Conservation (phyloP, 2,888 invertebrate species). For the Spisula subtruncata region DNA sequence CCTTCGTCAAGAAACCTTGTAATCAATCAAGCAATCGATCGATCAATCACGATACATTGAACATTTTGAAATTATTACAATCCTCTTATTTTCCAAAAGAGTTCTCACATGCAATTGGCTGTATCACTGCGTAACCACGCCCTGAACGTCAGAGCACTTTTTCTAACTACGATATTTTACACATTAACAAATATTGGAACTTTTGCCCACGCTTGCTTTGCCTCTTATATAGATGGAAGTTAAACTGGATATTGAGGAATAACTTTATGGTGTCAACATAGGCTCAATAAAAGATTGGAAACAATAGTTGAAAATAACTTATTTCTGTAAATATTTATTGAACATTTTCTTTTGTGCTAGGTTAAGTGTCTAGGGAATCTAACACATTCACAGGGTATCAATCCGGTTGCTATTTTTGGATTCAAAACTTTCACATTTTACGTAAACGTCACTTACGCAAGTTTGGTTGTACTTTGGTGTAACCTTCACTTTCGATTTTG, state of each 20-base stretch:
- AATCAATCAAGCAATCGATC: constrained; percentile 47
- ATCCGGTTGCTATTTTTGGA: not conserved
- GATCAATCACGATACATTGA: constrained; percentile 32
- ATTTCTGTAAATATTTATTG: not conserved
- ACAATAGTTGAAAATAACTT: not conserved
- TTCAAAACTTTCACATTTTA: not conserved
- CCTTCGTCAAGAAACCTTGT: constrained; percentile 25
- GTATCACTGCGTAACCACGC: constrained; percentile 38
- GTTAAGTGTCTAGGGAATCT: not conserved
- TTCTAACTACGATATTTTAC: constrained; percentile 42
- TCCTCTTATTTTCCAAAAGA: not conserved
- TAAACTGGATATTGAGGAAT: constrained; percentile 23
- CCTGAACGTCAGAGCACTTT: constrained; percentile 51
- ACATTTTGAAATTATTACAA: not conserved
- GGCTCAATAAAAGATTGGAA: not conserved
- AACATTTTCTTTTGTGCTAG: not conserved
- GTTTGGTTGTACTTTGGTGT: too few relatives aligned
- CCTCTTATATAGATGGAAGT: constrained; percentile 42
- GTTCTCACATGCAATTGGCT: constrained; percentile 23
- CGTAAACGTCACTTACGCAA: not conserved
- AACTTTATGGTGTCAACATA: constrained; percentile 8
- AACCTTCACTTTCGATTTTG: too few relatives aligned
- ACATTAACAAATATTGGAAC: constrained; percentile 34
- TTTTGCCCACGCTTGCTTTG: constrained; percentile 29
- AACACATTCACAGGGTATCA: not conserved